phyloP scores from a whole-genome alignment of 2,888 invertebrate genomes.

The Neoascia interrupta region DNA sequence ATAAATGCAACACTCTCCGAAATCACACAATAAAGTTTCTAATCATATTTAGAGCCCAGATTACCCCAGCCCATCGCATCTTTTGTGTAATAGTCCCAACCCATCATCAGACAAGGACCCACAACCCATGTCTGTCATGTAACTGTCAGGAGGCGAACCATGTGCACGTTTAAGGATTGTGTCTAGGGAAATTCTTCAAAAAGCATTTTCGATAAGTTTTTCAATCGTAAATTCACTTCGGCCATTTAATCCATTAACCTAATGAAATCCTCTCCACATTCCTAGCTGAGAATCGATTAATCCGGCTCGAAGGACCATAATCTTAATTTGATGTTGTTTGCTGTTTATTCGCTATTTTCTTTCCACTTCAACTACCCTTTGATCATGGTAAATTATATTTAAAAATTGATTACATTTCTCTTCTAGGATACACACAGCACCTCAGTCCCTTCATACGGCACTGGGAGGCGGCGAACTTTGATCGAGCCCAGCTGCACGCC shows the following conservation, averaged over 20 bases:
- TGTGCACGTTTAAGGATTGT: too few species aligned
- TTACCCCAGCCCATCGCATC: too few species aligned
- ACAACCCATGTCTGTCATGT: background rate
- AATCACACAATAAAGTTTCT: too few species aligned
- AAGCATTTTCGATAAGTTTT: conserved; percentile 5
- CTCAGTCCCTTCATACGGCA: conserved; percentile 89
- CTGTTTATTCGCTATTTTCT: too few species aligned
- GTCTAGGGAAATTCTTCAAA: conserved; percentile 10
- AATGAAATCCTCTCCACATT: background rate
- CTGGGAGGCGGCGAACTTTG: conserved; percentile 89
- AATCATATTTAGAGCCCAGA: too few species aligned
- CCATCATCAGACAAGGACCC: too few species aligned
- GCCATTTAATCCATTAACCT: background rate
- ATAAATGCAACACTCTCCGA: too few species aligned
- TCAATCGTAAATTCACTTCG: background rate
- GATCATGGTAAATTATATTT: background rate
- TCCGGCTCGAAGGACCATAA: background rate
- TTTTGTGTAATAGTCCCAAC: too few species aligned
- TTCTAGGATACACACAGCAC: conserved; percentile 82
- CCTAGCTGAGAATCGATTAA: background rate
- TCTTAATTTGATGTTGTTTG: background rate
- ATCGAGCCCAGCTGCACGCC: conserved; percentile 79
- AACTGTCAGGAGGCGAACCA: too few species aligned
- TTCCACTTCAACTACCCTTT: too few species aligned
- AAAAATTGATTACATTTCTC: conserved; percentile 42